phyloP scores from a whole-genome alignment of 2,888 invertebrate genomes.

The Melikaiella ostensackeni region DNA sequence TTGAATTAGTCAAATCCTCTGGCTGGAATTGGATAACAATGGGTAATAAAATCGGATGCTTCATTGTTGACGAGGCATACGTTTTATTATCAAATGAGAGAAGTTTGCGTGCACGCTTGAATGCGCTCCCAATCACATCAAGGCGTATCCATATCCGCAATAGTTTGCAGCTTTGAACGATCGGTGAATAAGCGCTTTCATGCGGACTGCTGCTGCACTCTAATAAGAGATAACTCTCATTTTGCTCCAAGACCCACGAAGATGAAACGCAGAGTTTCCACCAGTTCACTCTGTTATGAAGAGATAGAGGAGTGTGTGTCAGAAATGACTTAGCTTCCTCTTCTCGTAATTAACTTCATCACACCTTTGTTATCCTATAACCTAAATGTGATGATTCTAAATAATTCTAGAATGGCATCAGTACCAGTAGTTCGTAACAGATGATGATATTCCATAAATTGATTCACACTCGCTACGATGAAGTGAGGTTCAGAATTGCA shows the following conservation, averaged over 20 bases:
- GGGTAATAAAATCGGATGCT: conserved; percentile 50
- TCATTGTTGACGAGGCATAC: conserved; percentile 44
- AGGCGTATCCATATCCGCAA: conserved; percentile 56
- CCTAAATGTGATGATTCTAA: not conserved
- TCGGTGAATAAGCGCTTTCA: conserved; percentile 55
- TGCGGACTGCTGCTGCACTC: conserved; percentile 21
- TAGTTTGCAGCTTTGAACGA: conserved; percentile 52
- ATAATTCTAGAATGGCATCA: not conserved
- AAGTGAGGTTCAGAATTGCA: conserved; percentile 8
- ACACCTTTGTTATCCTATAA: not conserved
- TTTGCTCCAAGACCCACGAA: conserved; percentile 22
- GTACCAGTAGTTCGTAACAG: not conserved
- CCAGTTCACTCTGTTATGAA: conserved; percentile 8
- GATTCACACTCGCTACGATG: not conserved
- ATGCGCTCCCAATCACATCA: conserved; percentile 51
- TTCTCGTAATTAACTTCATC: conserved; percentile 12
- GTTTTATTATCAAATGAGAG: conserved; percentile 48
- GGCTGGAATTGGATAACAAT: conserved; percentile 40
- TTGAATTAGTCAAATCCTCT: conserved; percentile 12
- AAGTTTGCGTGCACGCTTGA: conserved; percentile 48
- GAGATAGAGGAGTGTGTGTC: conserved; percentile 30
- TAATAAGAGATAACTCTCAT: conserved; percentile 29
- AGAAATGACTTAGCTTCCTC: conserved; percentile 23
- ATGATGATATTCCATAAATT: not conserved
- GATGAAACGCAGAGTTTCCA: conserved; percentile 13